Conservation (phyloP, 2,797 vertebrate species). For the Syndactyla subalaris region DNA sequence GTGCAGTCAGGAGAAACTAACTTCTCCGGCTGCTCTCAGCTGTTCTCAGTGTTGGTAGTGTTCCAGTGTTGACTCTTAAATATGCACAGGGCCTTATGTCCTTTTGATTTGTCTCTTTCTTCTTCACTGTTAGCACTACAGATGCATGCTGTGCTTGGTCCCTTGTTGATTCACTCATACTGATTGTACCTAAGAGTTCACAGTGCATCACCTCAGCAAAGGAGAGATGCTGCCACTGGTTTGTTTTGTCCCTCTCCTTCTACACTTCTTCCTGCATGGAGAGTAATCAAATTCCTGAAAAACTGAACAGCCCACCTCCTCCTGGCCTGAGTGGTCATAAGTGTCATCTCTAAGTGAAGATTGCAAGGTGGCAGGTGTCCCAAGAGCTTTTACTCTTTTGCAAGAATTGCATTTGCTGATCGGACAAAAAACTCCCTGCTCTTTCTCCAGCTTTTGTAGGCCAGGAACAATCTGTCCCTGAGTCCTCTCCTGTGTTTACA, state of each 20-base stretch:
- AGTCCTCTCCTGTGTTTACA: not conserved
- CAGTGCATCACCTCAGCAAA: not conserved
- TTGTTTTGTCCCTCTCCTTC: not conserved
- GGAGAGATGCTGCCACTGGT: not conserved
- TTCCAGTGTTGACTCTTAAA: not conserved
- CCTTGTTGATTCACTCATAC: not conserved
- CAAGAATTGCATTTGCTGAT: not conserved
- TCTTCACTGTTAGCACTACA: not conserved
- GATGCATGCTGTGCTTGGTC: not conserved
- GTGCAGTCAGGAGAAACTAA: not conserved
- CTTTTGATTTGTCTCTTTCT: not conserved
- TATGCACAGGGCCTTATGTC: not conserved
- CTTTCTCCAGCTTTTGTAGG: not conserved
- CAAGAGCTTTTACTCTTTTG: not conserved
- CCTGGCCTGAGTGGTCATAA: not conserved
- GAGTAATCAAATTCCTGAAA: not conserved
- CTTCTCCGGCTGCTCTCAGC: not conserved
- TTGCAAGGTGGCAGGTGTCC: not conserved
- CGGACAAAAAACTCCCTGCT: not conserved
- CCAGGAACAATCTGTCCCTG: not conserved
- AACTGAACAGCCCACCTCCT: not conserved
- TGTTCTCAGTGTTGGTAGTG: not conserved
- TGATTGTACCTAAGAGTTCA: not conserved
- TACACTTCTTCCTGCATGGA: not conserved
- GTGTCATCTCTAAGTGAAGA: not conserved